Conservation (phyloP, 2,888 invertebrate genomes). For the Thera britannica region DNA sequence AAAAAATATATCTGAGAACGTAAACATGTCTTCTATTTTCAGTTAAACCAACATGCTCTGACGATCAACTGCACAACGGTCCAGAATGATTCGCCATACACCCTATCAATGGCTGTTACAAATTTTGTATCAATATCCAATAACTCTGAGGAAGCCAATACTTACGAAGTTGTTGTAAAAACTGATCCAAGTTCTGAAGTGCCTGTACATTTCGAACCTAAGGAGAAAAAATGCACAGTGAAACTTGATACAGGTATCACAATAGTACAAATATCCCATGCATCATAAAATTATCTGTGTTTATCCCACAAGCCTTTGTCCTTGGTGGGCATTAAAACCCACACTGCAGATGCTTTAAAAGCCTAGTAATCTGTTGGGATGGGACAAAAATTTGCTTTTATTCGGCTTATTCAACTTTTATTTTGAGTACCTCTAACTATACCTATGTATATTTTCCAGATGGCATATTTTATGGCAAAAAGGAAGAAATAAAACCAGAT, state of each 20-base stretch:
- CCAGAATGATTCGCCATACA: background rate
- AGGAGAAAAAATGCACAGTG: background rate
- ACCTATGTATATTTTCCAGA: background rate
- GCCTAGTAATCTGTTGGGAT: too few species aligned
- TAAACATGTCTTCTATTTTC: background rate
- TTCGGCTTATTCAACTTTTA: too few species aligned
- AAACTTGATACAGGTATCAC: background rate
- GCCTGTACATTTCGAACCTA: background rate
- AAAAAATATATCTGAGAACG: too few species aligned
- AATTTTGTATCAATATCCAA: background rate
- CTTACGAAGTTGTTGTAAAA: background rate
- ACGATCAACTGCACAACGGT: conserved; percentile 1
- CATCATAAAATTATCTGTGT: too few species aligned
- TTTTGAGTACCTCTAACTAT: too few species aligned
- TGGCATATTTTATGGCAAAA: background rate
- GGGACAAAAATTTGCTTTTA: too few species aligned
- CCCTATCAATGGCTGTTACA: background rate
- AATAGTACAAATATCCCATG: too few species aligned
- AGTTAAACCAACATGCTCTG: background rate
- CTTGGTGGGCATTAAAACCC: too few species aligned
- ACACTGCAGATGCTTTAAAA: too few species aligned
- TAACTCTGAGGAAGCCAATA: background rate
- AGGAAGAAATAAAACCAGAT: background rate
- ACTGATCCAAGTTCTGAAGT: background rate
- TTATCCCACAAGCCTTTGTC: too few species aligned